phyloP scores from a whole-genome alignment of 1,140 invertebrate genomes.

The Rhizoglyphus robini region DNA sequence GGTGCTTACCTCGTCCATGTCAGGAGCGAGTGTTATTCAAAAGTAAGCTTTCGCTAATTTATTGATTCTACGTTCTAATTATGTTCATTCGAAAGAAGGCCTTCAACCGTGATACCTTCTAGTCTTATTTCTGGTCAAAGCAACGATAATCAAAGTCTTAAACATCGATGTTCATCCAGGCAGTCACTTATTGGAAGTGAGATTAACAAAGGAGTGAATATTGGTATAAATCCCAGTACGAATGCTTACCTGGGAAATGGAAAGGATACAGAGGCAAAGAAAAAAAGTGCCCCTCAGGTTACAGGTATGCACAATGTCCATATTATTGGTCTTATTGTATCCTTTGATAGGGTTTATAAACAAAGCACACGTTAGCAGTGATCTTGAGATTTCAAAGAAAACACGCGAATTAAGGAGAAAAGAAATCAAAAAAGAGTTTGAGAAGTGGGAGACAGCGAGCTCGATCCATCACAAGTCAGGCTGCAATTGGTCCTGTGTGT shows the following conservation, averaged over 20 bases:
- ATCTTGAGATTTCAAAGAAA: slow-evolving; percentile 25
- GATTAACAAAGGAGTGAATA: background rate
- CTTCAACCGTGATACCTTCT: background rate
- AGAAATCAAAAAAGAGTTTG: slow-evolving; percentile 50
- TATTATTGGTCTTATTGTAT: background rate
- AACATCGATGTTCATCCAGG: background rate
- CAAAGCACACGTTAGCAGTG: slow-evolving; percentile 29
- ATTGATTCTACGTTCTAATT: background rate
- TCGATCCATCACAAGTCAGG: slow-evolving; percentile 30
- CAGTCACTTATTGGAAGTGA: slow-evolving; percentile 4
- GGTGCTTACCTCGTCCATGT: slow-evolving; percentile 33
- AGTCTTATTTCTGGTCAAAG: background rate
- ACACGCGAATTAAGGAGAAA: slow-evolving; percentile 37
- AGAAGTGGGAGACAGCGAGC: slow-evolving; percentile 34
- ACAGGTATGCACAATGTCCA: background rate
- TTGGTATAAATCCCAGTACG: background rate
- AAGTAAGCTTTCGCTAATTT: background rate
- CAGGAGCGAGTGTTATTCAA: slow-evolving; percentile 21
- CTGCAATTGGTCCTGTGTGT: slow-evolving; percentile 67
- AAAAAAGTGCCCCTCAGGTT: background rate
- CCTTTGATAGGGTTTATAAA: slow-evolving; percentile 27
- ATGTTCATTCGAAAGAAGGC: slow-evolving; percentile 1
- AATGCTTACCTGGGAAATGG: background rate
- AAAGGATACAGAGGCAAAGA: background rate
- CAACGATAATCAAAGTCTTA: background rate